Percentiles rank a stretch among this genome's conserved stretches.
phyloP scores from a whole-genome alignment of 2,888 invertebrate species.

The Drosophila stalkeri region DNA sequence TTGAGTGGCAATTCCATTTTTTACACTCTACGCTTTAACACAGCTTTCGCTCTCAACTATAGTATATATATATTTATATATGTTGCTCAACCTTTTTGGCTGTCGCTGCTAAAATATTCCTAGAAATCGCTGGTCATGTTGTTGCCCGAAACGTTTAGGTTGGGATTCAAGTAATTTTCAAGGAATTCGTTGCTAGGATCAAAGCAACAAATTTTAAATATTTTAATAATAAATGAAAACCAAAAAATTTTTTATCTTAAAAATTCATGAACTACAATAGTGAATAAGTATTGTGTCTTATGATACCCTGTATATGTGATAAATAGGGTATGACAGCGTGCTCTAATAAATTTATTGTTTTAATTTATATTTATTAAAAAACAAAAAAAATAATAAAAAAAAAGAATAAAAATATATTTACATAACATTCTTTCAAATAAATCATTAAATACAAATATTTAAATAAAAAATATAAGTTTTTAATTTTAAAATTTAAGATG shows the following conservation, averaged over 20 bases:
- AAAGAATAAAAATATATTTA: too few relatives aligned
- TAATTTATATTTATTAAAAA: too few relatives aligned
- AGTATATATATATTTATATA: not conserved
- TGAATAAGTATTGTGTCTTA: not conserved
- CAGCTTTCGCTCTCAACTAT: constrained; percentile 24
- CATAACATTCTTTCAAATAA: too few relatives aligned
- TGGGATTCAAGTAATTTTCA: constrained; percentile 14
- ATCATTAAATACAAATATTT: too few relatives aligned
- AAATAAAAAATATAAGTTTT: too few relatives aligned
- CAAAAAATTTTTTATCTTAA: constrained; percentile 7
- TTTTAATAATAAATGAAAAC: not conserved
- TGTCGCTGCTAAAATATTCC: constrained; percentile 47
- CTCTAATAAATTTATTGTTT: not conserved
- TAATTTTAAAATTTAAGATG: too few relatives aligned
- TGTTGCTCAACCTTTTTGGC: constrained; percentile 4
- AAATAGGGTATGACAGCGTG: too few relatives aligned
- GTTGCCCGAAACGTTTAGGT: not conserved
- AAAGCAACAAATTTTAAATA: constrained; percentile 1
- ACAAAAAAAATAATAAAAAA: too few relatives aligned
- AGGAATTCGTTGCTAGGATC: constrained; percentile 12
- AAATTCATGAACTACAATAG: constrained; percentile 7
- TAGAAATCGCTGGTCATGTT: constrained; percentile 66
- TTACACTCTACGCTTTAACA: constrained; percentile 47
- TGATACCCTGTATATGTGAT: not conserved
- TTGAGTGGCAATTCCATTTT: constrained; percentile 73